These are phyloP conservation scores for Gymnocheta viridis DNA, from an alignment of 2,888 invertebrate species.

Conservation along the genomic window DNA sequence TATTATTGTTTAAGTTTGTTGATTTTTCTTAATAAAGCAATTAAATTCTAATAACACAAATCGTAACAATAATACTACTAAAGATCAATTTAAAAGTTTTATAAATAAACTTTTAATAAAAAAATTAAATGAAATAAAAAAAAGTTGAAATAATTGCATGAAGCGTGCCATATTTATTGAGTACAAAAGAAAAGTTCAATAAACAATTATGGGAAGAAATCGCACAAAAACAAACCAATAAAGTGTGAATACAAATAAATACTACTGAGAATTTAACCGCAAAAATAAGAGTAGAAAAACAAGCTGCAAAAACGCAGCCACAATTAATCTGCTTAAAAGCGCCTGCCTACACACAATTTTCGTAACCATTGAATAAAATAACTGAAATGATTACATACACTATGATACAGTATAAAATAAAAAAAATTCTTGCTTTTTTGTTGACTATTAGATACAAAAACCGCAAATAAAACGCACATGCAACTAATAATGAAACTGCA, in stretches of 20 bases:
- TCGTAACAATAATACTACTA: conserved; percentile 24
- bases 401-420: not conserved
- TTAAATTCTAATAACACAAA: conserved; percentile 34
- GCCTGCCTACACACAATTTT: conserved; percentile 61
- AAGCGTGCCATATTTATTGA: conserved; percentile 76
- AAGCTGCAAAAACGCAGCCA: conserved; percentile 37
- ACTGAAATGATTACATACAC: conserved; percentile 1
- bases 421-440: conserved; percentile 10
- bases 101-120: conserved; percentile 71
- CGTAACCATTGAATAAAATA: conserved; percentile 1
- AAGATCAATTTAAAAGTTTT: conserved; percentile 63
- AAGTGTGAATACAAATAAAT: conserved; percentile 48
- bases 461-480: conserved; percentile 64
- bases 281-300: conserved; percentile 46
- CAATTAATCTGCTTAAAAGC: conserved; percentile 62
- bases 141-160: conserved; percentile 74
- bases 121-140: not conserved
- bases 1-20: not conserved
- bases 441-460: conserved; percentile 48
- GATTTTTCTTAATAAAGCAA: conserved; percentile 47
- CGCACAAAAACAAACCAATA: conserved; percentile 64
- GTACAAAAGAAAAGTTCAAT: conserved; percentile 72
- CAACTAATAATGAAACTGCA: conserved; percentile 38
- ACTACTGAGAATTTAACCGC: conserved; percentile 55
- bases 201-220: conserved; percentile 56